A percentile compares a stretch with the other conserved stretches of the same genome.
These are phyloP conservation scores for Phataginus tetradactyla DNA, from an alignment of 2,797 vertebrate species.

Conservation along the genomic window DNA sequence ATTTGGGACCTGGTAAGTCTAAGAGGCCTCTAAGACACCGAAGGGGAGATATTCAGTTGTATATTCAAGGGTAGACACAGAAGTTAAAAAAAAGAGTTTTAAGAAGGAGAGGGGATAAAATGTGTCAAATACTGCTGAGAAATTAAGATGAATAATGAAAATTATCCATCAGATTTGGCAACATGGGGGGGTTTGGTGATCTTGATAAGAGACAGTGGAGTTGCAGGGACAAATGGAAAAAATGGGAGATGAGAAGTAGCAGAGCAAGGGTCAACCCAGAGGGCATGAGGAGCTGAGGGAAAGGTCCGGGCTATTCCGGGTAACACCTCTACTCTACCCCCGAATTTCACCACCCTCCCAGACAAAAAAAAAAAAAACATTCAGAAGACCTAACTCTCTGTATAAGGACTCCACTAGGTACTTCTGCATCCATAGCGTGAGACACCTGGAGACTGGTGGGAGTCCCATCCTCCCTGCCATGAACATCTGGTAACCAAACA, in stretches of 20 bases:
- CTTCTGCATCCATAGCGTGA: neutral
- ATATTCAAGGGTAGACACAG: neutral
- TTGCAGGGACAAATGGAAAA: neutral
- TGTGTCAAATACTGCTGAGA: neutral
- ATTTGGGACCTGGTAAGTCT: neutral
- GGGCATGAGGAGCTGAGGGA: neutral
- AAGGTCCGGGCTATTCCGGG: neutral
- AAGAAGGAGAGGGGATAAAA: neutral
- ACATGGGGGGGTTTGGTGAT: neutral
- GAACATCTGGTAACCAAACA: neutral
- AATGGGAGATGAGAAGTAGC: neutral
- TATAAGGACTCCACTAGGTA: neutral
- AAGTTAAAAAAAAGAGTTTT: constrained; percentile 1
- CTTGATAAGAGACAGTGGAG: neutral
- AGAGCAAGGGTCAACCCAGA: neutral
- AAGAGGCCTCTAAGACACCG: neutral
- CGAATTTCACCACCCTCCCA: neutral
- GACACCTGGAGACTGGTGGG: neutral
- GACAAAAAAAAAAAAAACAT: neutral
- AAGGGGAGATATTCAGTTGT: neutral
- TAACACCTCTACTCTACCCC: neutral
- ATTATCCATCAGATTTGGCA: neutral
- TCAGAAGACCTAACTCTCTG: neutral
- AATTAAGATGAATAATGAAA: neutral
- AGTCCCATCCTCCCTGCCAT: neutral